Base-by-base conservation (phyloP, 2,113 vertebrate species). In the Scomber japonicus region DNA sequence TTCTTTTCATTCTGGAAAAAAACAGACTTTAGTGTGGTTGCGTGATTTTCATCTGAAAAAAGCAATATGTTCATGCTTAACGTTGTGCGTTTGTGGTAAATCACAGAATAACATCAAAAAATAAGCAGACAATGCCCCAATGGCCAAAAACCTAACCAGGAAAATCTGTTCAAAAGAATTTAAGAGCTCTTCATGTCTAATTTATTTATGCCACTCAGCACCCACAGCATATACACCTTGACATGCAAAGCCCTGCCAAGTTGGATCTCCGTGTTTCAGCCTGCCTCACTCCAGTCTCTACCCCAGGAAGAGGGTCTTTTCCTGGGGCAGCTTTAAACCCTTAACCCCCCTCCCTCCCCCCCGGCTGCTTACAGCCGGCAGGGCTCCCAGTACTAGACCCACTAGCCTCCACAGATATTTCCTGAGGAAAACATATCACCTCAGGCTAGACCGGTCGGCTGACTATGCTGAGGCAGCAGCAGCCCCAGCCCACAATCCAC, bases 341-440 rank as follows among this genome's bases (percentile, higher is more conserved):
- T 72, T 51, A 59, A 54, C 53, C 71, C 15, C 10, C 3, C 57
- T 54, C 24, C 21, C 62, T 48, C 63, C 44, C 27, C 66, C 53
- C 17, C 56, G 75, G 71, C 73, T 66, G 80, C 53, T 65, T 54
- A 55, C 86, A 81, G 80, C 81, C 83, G 35, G 83, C 85, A 78
- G 75, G 54, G 83, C 87, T 92, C 89, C 81, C 85, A 87, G 78
- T 54, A 60, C 89, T 87, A 83, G 77, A 88, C 81, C 92, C 76
- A 85, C 90, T 79, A 88, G 80, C 91, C 89, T 92, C 89, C 83
- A 77, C 91, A 94, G 92, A 95, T 94, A 94, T 95, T 95, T 95
- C 94, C 94, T 94, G 93, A 94, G 91, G 90, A 94, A 95, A 95
- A 94, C 92, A 91, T 77, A 91, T 88, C 89, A 88, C 88, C 94